Evolutionary conservation across 2,113 vertebrate genomes (phyloP).

Genomic region (Cariama cristata): DNA sequence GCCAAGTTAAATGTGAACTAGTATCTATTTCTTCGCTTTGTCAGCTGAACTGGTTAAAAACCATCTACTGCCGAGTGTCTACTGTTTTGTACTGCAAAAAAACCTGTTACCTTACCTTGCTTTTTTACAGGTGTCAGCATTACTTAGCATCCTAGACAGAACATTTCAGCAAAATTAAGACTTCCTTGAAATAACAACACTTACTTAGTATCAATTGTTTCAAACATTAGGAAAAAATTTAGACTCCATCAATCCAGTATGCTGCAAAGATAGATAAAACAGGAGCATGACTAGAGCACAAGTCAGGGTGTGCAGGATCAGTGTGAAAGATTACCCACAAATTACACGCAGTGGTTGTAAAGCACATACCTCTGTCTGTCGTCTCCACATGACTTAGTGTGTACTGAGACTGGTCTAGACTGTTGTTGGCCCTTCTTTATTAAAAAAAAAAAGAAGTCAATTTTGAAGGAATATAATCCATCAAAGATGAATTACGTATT

Average conservation of each 20-base stretch:
- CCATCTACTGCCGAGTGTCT: background rate
- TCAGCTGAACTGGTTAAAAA: background rate
- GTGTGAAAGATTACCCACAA: background rate
- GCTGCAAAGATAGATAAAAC: background rate
- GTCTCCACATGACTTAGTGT: constrained; percentile 66
- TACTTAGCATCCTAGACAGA: background rate
- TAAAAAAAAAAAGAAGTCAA: background rate
- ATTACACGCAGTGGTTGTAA: background rate
- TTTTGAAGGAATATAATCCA: background rate
- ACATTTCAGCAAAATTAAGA: background rate
- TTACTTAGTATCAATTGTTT: background rate
- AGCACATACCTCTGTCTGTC: constrained; percentile 78
- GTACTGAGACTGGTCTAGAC: constrained; percentile 76
- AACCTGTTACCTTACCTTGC: background rate
- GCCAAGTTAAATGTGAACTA: background rate
- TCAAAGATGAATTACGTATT: background rate
- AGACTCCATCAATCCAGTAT: background rate
- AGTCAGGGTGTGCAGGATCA: background rate
- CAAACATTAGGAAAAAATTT: background rate
- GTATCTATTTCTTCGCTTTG: background rate
- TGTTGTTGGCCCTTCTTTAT: constrained; percentile 84
- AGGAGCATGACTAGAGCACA: background rate
- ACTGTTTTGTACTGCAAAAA: background rate
- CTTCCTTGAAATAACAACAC: background rate
- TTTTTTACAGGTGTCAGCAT: background rate